Conservation (phyloP, 2,797 vertebrate species). For the Notamacropus eugenii region DNA sequence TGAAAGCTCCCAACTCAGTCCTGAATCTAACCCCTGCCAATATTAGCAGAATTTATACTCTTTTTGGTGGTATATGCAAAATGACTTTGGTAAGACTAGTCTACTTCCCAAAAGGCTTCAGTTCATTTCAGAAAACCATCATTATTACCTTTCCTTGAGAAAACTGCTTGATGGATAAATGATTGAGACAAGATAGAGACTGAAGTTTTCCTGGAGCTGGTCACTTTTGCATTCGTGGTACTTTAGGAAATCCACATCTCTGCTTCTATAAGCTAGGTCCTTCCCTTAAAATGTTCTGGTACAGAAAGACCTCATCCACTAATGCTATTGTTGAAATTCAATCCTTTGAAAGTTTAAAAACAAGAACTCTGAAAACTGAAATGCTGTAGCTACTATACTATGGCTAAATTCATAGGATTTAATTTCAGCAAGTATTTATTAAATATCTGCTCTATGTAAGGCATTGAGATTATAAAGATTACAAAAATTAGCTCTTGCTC, state of each 20-base stretch:
- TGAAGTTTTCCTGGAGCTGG: not conserved
- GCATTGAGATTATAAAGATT: not conserved
- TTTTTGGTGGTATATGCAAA: not conserved
- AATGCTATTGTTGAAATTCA: not conserved
- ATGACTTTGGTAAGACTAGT: not conserved
- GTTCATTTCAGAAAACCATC: constrained; percentile 26
- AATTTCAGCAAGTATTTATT: not conserved
- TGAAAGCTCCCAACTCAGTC: constrained; percentile 41
- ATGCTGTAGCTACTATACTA: not conserved
- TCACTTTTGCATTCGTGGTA: constrained; percentile 28
- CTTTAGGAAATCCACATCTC: not conserved
- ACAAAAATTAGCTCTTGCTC: not conserved
- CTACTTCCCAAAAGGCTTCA: not conserved
- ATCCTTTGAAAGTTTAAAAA: constrained; percentile 56
- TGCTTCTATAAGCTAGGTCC: not conserved
- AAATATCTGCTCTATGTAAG: not conserved
- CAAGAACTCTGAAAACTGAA: constrained; percentile 56
- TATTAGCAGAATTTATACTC: constrained; percentile 14
- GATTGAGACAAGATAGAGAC: not conserved
- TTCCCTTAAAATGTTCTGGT: not conserved
- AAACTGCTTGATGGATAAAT: constrained; percentile 24
- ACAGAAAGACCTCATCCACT: constrained; percentile 36
- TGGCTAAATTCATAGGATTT: not conserved
- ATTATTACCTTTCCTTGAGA: constrained; percentile 17
- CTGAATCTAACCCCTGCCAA: constrained; percentile 25